Evolutionary conservation across 2,113 vertebrate genomes (phyloP).

Genomic region (Osmerus mordax): DNA sequence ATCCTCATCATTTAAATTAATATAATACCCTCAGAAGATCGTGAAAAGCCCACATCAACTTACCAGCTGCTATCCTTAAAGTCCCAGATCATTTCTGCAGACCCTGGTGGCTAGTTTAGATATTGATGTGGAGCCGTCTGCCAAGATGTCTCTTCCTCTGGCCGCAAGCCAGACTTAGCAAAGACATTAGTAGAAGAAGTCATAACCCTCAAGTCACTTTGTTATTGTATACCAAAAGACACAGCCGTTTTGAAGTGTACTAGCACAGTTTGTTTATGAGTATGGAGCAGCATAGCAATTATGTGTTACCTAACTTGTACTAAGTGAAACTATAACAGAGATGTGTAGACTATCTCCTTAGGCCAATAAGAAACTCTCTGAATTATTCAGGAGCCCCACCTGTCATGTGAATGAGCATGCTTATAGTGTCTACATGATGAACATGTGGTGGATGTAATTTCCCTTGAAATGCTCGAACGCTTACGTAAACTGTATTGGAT

Average conservation of each 20-base stretch:
- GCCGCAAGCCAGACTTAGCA: constrained; percentile 54
- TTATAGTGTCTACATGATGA: too few species aligned
- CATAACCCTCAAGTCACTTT: constrained; percentile 46
- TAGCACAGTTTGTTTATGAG: constrained; percentile 11
- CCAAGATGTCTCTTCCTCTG: constrained; percentile 55
- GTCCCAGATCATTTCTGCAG: constrained; percentile 57
- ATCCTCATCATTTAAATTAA: constrained; percentile 73
- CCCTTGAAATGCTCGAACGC: too few species aligned
- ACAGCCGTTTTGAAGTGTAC: constrained; percentile 33
- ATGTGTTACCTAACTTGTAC: constrained; percentile 26
- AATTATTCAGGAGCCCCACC: too few species aligned
- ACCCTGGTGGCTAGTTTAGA: constrained; percentile 70
- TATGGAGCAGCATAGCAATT: constrained; percentile 7
- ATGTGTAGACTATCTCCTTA: too few species aligned
- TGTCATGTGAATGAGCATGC: too few species aligned
- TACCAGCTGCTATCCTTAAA: constrained; percentile 70
- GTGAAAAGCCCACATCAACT: constrained; percentile 61
- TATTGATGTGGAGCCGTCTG: constrained; percentile 67
- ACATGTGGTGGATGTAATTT: too few species aligned
- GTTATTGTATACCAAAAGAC: constrained; percentile 44
- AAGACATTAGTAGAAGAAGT: constrained; percentile 63
- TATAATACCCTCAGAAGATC: constrained; percentile 62
- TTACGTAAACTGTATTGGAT: too few species aligned
- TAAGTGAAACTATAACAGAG: too few species aligned
- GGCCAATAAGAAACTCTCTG: too few species aligned